Conservation (phyloP, 2,888 invertebrate species). For the Oscheius onirici region DNA sequence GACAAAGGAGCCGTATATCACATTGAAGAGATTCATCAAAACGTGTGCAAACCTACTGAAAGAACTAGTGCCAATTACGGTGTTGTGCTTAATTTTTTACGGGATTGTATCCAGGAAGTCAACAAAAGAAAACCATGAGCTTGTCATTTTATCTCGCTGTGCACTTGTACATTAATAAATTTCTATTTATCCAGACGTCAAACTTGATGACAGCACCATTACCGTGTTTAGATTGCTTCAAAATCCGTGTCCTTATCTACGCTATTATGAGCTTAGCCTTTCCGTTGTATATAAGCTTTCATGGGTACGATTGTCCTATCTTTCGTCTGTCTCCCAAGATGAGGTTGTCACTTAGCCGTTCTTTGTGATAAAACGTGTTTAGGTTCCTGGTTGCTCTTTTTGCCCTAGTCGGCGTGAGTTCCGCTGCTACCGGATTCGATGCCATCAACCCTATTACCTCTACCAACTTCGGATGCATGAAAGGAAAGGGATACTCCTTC, state of each 20-base stretch:
- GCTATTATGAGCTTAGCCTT: not conserved
- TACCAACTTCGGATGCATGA: constrained; percentile 37
- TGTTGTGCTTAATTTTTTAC: constrained; percentile 62
- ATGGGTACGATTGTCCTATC: not conserved
- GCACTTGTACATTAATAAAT: too few relatives aligned
- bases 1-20: constrained; percentile 61
- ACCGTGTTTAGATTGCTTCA: too few relatives aligned
- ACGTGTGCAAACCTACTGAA: constrained; percentile 64
- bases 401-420: constrained; percentile 8
- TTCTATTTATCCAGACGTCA: too few relatives aligned
- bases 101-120: constrained; percentile 44
- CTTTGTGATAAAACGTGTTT: not conserved
- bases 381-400: constrained; percentile 2
- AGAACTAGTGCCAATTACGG: constrained; percentile 58
- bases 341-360: not conserved
- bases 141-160: not conserved
- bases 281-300: constrained; percentile 1
- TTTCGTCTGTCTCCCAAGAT: constrained; percentile 1
- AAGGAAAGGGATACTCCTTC: constrained; percentile 38
- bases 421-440: constrained; percentile 35
- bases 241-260: not conserved
- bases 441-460: constrained; percentile 33
- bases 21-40: constrained; percentile 61
- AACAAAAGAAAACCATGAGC: constrained; percentile 18
- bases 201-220: too few relatives aligned